Conservation (phyloP, 2,113 vertebrate species). For the Hassar affinis region DNA sequence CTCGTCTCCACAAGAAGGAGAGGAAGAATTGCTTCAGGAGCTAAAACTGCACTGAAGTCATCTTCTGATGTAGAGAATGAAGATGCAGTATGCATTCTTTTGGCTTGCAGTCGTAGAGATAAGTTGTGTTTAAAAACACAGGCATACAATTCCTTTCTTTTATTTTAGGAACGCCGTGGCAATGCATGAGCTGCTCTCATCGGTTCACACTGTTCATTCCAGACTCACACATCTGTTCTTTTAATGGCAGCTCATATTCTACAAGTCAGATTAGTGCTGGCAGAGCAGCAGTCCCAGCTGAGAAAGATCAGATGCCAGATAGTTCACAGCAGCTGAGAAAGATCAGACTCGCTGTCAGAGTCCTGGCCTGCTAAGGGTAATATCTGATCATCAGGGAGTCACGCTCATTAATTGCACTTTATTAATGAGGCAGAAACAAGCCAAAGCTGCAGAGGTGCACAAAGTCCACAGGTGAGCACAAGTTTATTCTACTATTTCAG, state of each 20-base stretch:
- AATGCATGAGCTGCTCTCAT: constrained; percentile 6
- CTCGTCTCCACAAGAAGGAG: not conserved
- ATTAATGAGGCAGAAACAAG: constrained; percentile 20
- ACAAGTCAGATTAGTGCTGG: constrained; percentile 36
- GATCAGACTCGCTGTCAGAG: constrained; percentile 42
- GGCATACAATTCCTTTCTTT: too few relatives aligned
- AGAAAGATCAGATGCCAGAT: constrained; percentile 26
- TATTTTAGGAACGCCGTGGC: constrained; percentile 3
- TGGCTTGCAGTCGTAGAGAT: not conserved
- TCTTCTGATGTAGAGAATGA: not conserved
- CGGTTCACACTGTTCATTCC: constrained; percentile 16
- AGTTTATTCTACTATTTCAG: not conserved
- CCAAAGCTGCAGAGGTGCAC: not conserved
- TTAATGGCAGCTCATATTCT: constrained; percentile 39
- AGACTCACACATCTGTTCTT: constrained; percentile 39
- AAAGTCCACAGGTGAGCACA: constrained; percentile 28
- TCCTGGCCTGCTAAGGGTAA: constrained; percentile 8
- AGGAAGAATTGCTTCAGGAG: not conserved
- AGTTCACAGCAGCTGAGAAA: constrained; percentile 34
- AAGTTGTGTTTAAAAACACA: too few relatives aligned
- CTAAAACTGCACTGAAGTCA: not conserved
- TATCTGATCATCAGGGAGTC: constrained; percentile 19
- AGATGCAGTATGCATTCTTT: not conserved
- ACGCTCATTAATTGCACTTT: constrained; percentile 33
- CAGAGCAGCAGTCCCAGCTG: constrained; percentile 23